A percentile compares a stretch with the other conserved stretches of the same genome.
Evolutionary conservation across 2,797 vertebrate genomes (phyloP).

Genomic region (Coregonus sp.): DNA sequence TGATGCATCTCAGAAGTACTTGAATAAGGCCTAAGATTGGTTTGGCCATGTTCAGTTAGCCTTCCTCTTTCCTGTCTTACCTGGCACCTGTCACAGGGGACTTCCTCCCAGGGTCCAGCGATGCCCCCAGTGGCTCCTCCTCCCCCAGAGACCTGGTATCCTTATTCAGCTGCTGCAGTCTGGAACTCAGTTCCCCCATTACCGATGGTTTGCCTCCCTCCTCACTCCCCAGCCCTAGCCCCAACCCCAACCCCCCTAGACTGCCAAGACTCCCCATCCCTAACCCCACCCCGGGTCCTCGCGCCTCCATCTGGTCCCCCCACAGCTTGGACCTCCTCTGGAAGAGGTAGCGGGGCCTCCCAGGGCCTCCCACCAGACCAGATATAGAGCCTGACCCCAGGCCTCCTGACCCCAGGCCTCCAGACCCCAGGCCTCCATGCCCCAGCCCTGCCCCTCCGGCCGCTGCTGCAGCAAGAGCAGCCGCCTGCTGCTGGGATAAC

Average conservation of each 20-base stretch:
- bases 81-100: constrained; percentile 94
- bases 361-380: constrained; percentile 72
- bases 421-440: constrained; percentile 67
- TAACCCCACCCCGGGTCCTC: constrained; percentile 85
- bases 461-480: constrained; percentile 82
- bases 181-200: constrained; percentile 97
- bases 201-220: constrained; percentile 94
- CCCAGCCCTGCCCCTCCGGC: constrained; percentile 72
- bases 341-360: constrained; percentile 99
- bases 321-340: constrained; percentile 99
- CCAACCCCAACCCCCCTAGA: constrained; percentile 68
- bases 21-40: background rate
- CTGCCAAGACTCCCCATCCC: constrained; percentile 86
- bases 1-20: background rate
- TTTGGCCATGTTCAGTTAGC: background rate
- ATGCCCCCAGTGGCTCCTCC: constrained; percentile 89
- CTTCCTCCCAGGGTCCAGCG: constrained; percentile 95
- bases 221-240: constrained; percentile 78
- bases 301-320: constrained; percentile 95
- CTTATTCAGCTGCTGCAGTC: constrained; percentile 98
- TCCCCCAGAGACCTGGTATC: constrained; percentile 97
- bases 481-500: constrained; percentile 94
- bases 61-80: constrained; percentile 75
- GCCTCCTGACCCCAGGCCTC: constrained; percentile 54
- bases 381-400: constrained; percentile 68